A percentile compares a stretch with the other conserved stretches of the same genome.
phyloP scores from a whole-genome alignment of 2,113 vertebrate species.

The Pelobates fuscus region DNA sequence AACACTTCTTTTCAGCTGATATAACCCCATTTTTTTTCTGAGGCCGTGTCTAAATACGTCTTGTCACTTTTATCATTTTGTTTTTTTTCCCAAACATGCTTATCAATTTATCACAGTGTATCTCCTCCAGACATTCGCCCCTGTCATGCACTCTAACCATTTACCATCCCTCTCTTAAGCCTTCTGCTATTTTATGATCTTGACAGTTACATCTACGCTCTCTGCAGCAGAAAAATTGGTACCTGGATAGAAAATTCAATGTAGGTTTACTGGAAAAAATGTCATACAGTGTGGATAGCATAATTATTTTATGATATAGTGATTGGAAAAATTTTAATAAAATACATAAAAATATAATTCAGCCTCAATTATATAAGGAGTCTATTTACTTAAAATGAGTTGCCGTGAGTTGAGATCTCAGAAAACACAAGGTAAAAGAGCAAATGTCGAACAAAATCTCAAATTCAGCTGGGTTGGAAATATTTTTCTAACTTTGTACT shows the following conservation, averaged over 20 bases:
- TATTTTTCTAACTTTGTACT: no score
- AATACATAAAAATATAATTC: neutral
- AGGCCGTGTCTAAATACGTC: neutral
- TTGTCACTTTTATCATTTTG: constrained; percentile 16
- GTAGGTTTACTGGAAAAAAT: neutral
- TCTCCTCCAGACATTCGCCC: constrained; percentile 18
- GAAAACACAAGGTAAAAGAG: no score
- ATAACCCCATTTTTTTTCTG: no score
- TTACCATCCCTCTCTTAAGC: constrained; percentile 22
- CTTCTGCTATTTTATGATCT: constrained; percentile 4
- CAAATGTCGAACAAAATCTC: no score
- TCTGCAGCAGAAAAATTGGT: neutral
- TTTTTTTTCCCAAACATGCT: constrained; percentile 19
- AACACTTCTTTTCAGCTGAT: no score
- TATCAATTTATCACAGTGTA: constrained; percentile 26
- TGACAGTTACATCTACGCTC: constrained; percentile 30
- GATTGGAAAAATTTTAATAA: neutral
- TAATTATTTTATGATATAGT: neutral
- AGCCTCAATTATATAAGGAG: neutral
- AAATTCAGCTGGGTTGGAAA: no score
- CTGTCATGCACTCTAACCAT: constrained; percentile 21
- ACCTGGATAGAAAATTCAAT: neutral
- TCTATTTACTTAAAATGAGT: no score
- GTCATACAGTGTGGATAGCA: neutral
- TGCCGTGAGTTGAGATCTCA: no score